Conservation (phyloP, 2,888 invertebrate genomes). For the Gryllus longicercus region DNA sequence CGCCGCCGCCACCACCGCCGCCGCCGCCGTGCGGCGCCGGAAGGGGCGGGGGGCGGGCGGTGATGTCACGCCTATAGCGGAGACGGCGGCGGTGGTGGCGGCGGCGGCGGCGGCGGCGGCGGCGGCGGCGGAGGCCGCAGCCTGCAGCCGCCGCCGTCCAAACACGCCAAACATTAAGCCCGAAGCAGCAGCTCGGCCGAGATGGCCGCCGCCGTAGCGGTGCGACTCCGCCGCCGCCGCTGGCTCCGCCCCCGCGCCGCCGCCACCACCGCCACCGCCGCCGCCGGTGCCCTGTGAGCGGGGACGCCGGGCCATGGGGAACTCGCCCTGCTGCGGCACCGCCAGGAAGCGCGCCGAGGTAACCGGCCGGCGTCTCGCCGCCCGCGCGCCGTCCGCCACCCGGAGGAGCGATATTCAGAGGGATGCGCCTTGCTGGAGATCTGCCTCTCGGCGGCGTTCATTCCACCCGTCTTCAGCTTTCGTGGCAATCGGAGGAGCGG, state of each 20-base stretch:
- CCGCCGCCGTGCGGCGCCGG: not conserved
- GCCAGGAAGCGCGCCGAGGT: slow-evolving; percentile 1
- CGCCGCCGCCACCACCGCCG: not conserved
- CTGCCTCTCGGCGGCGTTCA: too few relatives aligned
- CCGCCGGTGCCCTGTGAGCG: not conserved
- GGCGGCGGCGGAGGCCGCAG: not conserved
- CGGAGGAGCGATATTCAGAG: too few relatives aligned
- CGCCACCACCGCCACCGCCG: too few relatives aligned
- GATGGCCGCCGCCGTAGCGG: not conserved
- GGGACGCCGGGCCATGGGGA: not conserved
- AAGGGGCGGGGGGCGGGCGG: not conserved
- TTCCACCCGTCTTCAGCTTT: too few relatives aligned
- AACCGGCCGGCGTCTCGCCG: not conserved
- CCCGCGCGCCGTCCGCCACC: too few relatives aligned
- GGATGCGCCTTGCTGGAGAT: too few relatives aligned
- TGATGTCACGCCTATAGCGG: slow-evolving; percentile 17
- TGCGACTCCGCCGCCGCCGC: not conserved
- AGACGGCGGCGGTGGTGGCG: not conserved
- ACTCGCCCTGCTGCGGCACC: slow-evolving; percentile 6
- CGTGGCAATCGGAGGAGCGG: too few relatives aligned
- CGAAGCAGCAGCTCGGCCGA: slow-evolving; percentile 7
- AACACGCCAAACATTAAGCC: slow-evolving; percentile 17
- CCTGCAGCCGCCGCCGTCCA: slow-evolving; percentile 17
- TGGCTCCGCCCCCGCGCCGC: not conserved
- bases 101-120: too few relatives aligned